Base-by-base conservation (phyloP, 2,797 vertebrate species). In the Podarcis lilfordi region DNA sequence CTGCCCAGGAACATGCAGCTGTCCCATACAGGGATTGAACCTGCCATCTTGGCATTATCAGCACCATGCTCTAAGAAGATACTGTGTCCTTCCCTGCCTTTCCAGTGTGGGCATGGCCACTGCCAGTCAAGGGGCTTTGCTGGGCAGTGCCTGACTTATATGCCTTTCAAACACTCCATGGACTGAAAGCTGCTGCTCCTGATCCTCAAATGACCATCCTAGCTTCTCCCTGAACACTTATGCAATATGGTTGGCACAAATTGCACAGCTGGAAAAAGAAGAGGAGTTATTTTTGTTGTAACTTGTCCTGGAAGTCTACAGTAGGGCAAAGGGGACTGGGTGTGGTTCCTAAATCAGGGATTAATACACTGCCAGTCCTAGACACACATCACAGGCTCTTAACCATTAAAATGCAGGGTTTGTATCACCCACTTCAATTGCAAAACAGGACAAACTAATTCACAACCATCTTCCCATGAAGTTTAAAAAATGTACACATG, bases 311-410 rank as follows among this genome's bases (percentile, higher is more conserved):
- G 19, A 74, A 80, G 40, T 64, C 43, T 75, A 75, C 64, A 81
- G 43, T 40, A 89, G 19, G 37, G 43, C 40, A 89, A 89, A 81
- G 50, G 23, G 78, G 32, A 75, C 32, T 40, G 69, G 78, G 69
- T 40, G 40, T 72, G 76, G 29, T 23, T 55, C 79, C 80, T 81
- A 64, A 1, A 85, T 75, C 23, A 68, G 69, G 45, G 64, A 23
- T 72, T 43, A 83, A 77, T 23, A 69, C 1, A 82, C 40, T 82
- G 32, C 59, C 55, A 76, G 40, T 78, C 32, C 29, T 82, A 21
- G 35, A 78, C 68, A 64, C 50, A 4, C 23, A 27, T 50, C 23
- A 75, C 69, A 66, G 5, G 32, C 66, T 21, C 21, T 80, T 61
- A 71, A 88, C 13, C 8, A 61, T 19, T 61, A 43, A 86, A 55